A percentile compares a stretch with the other conserved stretches of the same genome.
Evolutionary conservation across 2,797 vertebrate species (phyloP).

Genomic region (Saxicola maurus): DNA sequence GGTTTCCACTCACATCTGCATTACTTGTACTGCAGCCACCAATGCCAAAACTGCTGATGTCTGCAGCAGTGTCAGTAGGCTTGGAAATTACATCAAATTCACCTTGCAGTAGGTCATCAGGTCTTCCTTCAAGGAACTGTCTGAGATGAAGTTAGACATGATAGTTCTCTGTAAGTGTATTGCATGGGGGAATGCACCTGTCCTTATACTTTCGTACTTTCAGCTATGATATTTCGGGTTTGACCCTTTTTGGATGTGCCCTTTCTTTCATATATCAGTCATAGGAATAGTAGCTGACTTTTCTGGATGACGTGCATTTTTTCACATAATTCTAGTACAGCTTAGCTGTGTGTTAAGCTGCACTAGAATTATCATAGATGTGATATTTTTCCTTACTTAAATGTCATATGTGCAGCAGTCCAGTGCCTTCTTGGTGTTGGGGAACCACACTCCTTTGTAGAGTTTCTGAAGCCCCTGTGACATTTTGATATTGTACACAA

Average conservation of each 20-base stretch:
- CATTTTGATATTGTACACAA: background rate
- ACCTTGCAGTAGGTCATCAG: background rate
- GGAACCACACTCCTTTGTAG: background rate
- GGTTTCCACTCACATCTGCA: background rate
- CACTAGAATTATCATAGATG: background rate
- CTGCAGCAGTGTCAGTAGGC: background rate
- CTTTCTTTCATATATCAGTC: background rate
- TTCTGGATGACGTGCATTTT: background rate
- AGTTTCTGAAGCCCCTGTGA: background rate
- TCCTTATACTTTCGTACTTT: background rate
- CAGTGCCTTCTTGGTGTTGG: background rate
- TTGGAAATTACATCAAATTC: background rate
- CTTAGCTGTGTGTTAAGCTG: background rate
- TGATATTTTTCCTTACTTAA: background rate
- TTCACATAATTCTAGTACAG: background rate
- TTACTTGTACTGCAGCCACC: background rate
- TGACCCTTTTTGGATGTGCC: background rate
- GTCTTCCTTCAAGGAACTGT: background rate
- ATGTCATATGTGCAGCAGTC: rapidly evolving
- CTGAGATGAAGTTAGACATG: background rate
- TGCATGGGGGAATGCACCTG: background rate
- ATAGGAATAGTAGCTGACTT: background rate
- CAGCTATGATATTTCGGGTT: background rate
- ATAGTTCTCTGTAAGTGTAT: background rate
- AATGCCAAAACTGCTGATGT: background rate